A percentile compares a stretch with the other conserved stretches of the same genome.
Evolutionary conservation across 2,113 vertebrate genomes (phyloP).

Genomic region (Pachypanchax playfairii): DNA sequence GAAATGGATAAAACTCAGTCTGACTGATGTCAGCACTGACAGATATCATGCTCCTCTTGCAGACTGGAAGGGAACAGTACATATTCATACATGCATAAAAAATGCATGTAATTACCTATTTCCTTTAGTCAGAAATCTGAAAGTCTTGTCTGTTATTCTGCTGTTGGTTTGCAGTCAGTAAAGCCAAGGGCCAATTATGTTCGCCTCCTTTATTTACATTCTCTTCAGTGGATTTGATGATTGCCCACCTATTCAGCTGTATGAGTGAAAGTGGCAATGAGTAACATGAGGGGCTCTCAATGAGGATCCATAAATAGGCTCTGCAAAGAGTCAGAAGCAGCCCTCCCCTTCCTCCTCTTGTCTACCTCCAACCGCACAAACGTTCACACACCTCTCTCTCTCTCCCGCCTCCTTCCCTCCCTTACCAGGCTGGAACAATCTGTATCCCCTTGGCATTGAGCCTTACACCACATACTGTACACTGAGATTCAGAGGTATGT

Average conservation of each 20-base stretch:
- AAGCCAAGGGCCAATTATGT: slow-evolving; percentile 41
- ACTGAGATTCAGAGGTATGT: slow-evolving; percentile 16
- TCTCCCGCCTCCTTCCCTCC: slow-evolving; percentile 30
- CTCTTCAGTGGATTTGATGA: slow-evolving; percentile 52
- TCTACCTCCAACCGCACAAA: slow-evolving; percentile 28
- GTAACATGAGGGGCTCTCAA: slow-evolving; percentile 53
- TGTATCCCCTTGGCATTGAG: slow-evolving; percentile 59
- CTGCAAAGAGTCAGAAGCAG: slow-evolving; percentile 42
- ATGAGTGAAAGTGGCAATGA: slow-evolving; percentile 63
- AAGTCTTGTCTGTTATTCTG: slow-evolving; percentile 18
- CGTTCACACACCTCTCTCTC: slow-evolving; percentile 10
- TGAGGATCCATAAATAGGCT: slow-evolving; percentile 68
- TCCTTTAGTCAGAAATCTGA: not conserved
- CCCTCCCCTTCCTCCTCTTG: slow-evolving; percentile 39
- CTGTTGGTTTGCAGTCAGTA: slow-evolving; percentile 25
- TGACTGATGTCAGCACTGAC: slow-evolving; percentile 48
- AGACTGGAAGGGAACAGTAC: slow-evolving; percentile 6
- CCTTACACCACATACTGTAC: slow-evolving; percentile 33
- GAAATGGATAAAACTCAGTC: slow-evolving; percentile 23
- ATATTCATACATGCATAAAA: not conserved
- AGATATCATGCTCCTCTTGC: slow-evolving; percentile 16
- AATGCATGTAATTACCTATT: not conserved
- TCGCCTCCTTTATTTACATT: slow-evolving; percentile 37
- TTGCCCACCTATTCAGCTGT: slow-evolving; percentile 53
- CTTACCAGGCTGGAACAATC: slow-evolving; percentile 48